Conservation (phyloP, 2,888 invertebrate species). For the Pollenia griseotomentosa region DNA sequence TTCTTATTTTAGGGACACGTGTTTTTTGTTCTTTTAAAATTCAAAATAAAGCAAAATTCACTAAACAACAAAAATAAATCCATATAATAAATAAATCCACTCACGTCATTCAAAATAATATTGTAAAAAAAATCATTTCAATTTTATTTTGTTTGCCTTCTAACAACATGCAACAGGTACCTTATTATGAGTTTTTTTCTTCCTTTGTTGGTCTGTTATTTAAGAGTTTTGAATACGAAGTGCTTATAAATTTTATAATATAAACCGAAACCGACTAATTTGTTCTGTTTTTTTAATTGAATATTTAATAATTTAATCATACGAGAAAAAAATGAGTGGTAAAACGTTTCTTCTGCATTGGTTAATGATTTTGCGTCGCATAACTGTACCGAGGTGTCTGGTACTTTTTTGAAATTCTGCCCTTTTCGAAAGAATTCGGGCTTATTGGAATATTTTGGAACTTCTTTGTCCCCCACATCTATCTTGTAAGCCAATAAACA, state of each 20-base stretch:
- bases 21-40: constrained; percentile 28
- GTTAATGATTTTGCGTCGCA: too few species aligned
- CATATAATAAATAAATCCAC: constrained; percentile 41
- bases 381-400: too few species aligned
- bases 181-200: constrained; percentile 44
- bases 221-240: constrained; percentile 30
- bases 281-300: too few species aligned
- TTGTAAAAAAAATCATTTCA: constrained; percentile 37
- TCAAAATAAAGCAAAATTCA: background rate
- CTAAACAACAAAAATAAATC: background rate
- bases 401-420: too few species aligned
- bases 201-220: constrained; percentile 21
- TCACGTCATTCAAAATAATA: constrained; percentile 48
- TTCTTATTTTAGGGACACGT: constrained; percentile 29
- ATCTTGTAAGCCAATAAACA: too few species aligned
- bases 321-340: too few species aligned
- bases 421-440: too few species aligned
- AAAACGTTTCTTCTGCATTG: too few species aligned
- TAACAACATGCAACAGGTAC: constrained; percentile 68
- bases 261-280: background rate
- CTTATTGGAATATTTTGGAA: too few species aligned
- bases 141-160: constrained; percentile 32
- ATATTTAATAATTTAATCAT: too few species aligned
- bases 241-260: too few species aligned
- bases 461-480: too few species aligned